Percentiles rank a stretch among this genome's conserved stretches.
Evolutionary conservation across 2,888 invertebrate genomes (phyloP).

Genomic region (Hedychridium roseum): DNA sequence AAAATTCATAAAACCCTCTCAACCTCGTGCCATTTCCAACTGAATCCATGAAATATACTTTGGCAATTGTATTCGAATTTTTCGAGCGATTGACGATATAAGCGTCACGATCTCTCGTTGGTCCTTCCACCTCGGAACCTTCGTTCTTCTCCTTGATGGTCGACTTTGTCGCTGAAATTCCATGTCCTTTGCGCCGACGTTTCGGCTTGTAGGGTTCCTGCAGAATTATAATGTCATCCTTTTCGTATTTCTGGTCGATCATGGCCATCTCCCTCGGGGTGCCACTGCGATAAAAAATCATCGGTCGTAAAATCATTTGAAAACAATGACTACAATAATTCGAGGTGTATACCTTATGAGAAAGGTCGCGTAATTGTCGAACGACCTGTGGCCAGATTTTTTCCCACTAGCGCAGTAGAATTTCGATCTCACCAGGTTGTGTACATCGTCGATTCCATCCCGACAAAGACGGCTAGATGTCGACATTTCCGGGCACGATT

Average conservation of each 20-base stretch:
- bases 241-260: constrained; percentile 21
- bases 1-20: too few species aligned
- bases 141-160: not conserved
- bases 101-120: constrained; percentile 8
- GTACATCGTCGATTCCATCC: constrained; percentile 7
- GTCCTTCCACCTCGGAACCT: constrained; percentile 9
- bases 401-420: too few species aligned
- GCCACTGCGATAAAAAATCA: constrained; percentile 10
- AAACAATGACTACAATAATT: not conserved
- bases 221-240: constrained; percentile 16
- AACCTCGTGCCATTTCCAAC: too few species aligned
- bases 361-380: constrained; percentile 20
- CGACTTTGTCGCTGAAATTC: constrained; percentile 7
- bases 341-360: constrained; percentile 18
- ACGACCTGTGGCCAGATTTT: not conserved
- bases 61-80: too few species aligned
- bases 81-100: not conserved
- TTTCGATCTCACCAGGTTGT: constrained; percentile 8
- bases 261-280: constrained; percentile 18
- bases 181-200: constrained; percentile 6
- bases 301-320: not conserved
- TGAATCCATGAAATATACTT: too few species aligned
- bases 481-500: constrained; percentile 2
- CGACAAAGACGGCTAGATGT: constrained; percentile 3
- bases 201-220: constrained; percentile 11